Evolutionary conservation across 2,113 vertebrate genomes (phyloP).

Genomic region (Hippocampus comes): DNA sequence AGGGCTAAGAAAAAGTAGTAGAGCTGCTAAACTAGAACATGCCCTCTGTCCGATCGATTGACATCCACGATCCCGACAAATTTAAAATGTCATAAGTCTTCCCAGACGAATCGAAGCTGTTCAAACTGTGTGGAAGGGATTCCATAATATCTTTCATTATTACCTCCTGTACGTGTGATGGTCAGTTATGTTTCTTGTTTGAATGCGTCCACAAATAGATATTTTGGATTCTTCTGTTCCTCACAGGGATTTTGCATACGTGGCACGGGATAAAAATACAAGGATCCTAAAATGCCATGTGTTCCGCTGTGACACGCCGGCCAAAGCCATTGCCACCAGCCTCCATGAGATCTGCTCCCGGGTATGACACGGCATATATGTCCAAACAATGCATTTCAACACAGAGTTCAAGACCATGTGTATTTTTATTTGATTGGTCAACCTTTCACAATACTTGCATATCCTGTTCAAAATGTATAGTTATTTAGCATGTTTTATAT

Average conservation of each 20-base stretch:
- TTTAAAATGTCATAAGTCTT: not conserved
- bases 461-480: too few species aligned
- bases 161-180: not conserved
- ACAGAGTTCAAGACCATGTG: too few species aligned
- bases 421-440: too few species aligned
- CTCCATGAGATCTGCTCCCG: slow-evolving; percentile 98
- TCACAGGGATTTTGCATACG: slow-evolving; percentile 93
- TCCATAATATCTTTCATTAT: not conserved
- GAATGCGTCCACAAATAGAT: not conserved
- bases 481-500: too few species aligned
- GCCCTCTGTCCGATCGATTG: not conserved
- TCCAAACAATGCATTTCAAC: too few species aligned
- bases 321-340: slow-evolving; percentile 98
- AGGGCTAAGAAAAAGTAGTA: not conserved
- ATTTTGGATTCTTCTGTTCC: not conserved
- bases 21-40: not conserved
- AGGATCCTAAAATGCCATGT: slow-evolving; percentile 99
- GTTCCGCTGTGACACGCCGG: slow-evolving; percentile 98
- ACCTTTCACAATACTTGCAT: too few species aligned
- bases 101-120: not conserved
- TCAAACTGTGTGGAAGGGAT: not conserved
- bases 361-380: slow-evolving; percentile 67
- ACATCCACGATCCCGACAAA: not conserved
- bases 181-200: not conserved
- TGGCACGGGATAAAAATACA: slow-evolving; percentile 95